Evolutionary conservation across 2,113 vertebrate species (phyloP), one percentile per base, ranked within the genome.

Genomic region (Lasiurus borealis): DNA sequence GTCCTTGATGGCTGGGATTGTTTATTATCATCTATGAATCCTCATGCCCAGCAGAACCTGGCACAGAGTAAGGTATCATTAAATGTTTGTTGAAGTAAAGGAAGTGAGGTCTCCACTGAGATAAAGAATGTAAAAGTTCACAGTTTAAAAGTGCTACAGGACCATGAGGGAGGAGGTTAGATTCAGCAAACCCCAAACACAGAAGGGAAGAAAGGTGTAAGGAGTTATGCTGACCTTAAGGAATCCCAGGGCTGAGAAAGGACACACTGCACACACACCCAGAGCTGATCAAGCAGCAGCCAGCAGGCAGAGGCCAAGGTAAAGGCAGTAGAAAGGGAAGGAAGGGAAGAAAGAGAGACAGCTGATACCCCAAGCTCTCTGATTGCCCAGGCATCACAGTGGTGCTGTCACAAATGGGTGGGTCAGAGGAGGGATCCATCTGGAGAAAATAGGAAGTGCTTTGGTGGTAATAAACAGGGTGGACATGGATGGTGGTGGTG

Each of bases 401-500:
- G 96, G 98, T 99, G 98, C 98, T 98, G 88, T 99, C 99, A 95
- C 99, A 98, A 98, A 98, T 98, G 98, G 98, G 97, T 21, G 99
- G 98, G 96, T 99, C 99, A 29, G 99, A 98, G 98, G 98, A 98
- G 97, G 99, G 98, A 92, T 99, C 99, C 99, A 98, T 98, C 98
- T 99, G 99, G 98, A 99, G 99, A 98, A 99, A 99, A 97, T 98
- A 98, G 98, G 99, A 99, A 97, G 98, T 98, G 97, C 99, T 99
- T 98, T 98, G 98, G 97, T 98, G 97, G 98, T 99, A 98, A 98
- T 98, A 98, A 98, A 98, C 94, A 97, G 98, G 98, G 97, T 98
- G 97, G 93, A 97, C 85, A 97, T 98, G 98, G 97, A 97, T 98
- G 97, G 96, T 98, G 94, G 98, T 76, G 46, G 98, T 97, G 85